Conservation (phyloP, 2,888 invertebrate species). For the Parascotia fuliginaria region DNA sequence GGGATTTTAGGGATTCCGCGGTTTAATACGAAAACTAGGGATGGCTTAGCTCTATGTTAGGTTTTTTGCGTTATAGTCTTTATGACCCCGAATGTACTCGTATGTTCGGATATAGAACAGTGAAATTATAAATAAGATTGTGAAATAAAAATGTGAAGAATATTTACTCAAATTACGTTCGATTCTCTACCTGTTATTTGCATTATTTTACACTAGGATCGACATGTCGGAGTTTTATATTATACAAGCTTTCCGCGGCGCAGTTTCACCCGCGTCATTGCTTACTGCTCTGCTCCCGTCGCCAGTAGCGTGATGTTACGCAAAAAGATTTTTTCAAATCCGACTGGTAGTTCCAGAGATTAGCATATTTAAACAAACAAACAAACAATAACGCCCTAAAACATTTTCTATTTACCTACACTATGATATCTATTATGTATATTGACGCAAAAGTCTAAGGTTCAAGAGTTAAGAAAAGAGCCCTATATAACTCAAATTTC, state of each 20-base stretch:
- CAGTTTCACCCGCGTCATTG: too few species aligned
- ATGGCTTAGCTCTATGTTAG: conserved; percentile 20
- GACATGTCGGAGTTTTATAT: conserved; percentile 36
- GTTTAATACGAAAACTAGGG: conserved; percentile 42
- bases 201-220: conserved; percentile 35
- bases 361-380: too few species aligned
- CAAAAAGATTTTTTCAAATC: too few species aligned
- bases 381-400: conserved; percentile 33
- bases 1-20: conserved; percentile 41
- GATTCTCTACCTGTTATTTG: conserved; percentile 27
- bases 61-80: conserved; percentile 31
- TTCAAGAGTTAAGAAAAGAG: conserved; percentile 2
- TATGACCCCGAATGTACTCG: conserved; percentile 35
- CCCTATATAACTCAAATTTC: conserved; percentile 13
- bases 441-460: too few species aligned
- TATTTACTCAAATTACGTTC: conserved; percentile 31
- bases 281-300: too few species aligned
- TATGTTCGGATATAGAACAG: conserved; percentile 29
- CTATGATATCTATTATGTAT: conserved; percentile 40
- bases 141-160: conserved; percentile 36
- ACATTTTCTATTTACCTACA: conserved; percentile 32
- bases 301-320: too few species aligned
- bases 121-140: conserved; percentile 38
- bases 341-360: too few species aligned
- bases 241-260: conserved; percentile 30